phyloP scores from a whole-genome alignment of 2,888 invertebrate species.

The Drosophila greeni region DNA sequence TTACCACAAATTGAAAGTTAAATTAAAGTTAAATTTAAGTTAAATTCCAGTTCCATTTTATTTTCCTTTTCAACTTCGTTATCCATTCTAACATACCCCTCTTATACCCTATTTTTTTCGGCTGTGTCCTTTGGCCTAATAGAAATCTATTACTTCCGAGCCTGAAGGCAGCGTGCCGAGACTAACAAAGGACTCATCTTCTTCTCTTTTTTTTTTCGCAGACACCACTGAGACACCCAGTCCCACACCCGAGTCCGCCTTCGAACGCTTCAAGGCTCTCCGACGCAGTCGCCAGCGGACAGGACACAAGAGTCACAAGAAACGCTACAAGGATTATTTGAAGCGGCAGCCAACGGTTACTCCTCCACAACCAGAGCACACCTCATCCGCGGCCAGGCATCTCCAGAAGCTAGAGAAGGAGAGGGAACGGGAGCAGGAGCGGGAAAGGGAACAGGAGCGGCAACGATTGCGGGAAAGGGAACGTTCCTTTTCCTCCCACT shows the following conservation, averaged over 20 bases:
- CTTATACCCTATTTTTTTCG: constrained; percentile 15
- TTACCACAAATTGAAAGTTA: too few relatives aligned
- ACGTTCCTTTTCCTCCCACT: constrained; percentile 13
- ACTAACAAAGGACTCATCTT: constrained; percentile 53
- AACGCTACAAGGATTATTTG: constrained; percentile 76
- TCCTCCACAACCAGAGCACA: constrained; percentile 3
- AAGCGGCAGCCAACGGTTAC: constrained; percentile 45
- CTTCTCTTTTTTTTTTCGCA: neutral
- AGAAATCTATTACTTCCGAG: constrained; percentile 68
- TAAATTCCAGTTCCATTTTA: too few relatives aligned
- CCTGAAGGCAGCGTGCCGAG: constrained; percentile 58
- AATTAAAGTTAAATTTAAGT: too few relatives aligned
- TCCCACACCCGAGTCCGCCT: constrained; percentile 57
- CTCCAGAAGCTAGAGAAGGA: constrained; percentile 37
- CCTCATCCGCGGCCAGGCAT: constrained; percentile 27
- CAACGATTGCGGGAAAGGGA: constrained; percentile 16
- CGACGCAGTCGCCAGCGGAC: constrained; percentile 72
- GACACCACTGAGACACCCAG: constrained; percentile 5
- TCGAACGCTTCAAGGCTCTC: constrained; percentile 74
- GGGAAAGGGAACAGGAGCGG: neutral
- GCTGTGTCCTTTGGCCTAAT: constrained; percentile 57
- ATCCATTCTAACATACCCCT: neutral
- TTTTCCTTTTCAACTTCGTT: neutral
- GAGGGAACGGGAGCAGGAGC: constrained; percentile 18
- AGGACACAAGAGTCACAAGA: constrained; percentile 77